These are phyloP conservation scores for Adineta ricciae DNA, from an alignment of 2,888 invertebrate genomes.

Conservation along the genomic window DNA sequence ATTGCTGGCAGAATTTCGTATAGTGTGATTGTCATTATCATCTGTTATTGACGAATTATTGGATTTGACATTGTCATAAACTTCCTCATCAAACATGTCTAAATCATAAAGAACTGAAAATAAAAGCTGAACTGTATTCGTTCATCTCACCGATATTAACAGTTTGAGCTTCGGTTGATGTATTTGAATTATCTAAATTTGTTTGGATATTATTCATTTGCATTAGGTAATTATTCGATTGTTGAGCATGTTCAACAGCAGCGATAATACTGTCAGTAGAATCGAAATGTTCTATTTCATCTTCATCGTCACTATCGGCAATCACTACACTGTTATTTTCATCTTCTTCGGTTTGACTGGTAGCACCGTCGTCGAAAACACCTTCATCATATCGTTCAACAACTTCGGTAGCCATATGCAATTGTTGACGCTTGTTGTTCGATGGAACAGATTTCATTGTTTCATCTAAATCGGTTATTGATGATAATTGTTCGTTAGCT, in stretches of 20 bases:
- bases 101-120: not conserved
- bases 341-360: not conserved
- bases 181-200: not conserved
- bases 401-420: conserved; percentile 9
- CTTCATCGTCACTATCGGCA: not conserved
- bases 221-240: not conserved
- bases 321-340: not conserved
- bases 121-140: too few species aligned
- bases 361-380: not conserved
- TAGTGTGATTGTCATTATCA: not conserved
- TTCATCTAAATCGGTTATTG: conserved; percentile 8
- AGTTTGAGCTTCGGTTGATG: not conserved
- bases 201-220: not conserved
- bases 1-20: not conserved
- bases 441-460: not conserved
- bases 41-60: not conserved
- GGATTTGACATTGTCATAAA: not conserved
- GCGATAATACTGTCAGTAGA: not conserved
- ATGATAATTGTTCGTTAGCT: not conserved
- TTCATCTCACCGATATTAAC: not conserved
- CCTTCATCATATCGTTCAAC: conserved; percentile 2
- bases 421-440: not conserved
- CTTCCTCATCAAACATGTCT: not conserved
- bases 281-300: conserved; percentile 19
- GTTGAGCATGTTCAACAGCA: not conserved